Evolutionary conservation across 2,797 vertebrate species (phyloP).

Genomic region (Clarias fuscus): DNA sequence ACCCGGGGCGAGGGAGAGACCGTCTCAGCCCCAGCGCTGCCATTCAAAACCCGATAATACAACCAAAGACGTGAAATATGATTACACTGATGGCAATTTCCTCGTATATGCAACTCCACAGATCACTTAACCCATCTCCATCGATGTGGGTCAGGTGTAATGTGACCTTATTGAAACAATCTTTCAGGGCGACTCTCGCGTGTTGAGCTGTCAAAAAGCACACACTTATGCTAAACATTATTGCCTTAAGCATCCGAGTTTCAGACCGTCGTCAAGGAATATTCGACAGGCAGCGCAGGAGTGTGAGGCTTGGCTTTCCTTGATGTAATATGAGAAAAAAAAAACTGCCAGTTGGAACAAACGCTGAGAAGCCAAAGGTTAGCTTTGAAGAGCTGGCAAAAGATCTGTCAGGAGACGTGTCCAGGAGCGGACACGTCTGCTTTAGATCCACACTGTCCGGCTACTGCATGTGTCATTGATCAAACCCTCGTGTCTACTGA

Average conservation of each 20-base stretch:
- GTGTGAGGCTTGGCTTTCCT: constrained; percentile 32
- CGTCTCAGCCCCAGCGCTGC: constrained; percentile 26
- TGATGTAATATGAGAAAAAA: background rate
- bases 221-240: constrained; percentile 17
- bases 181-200: constrained; percentile 28
- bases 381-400: constrained; percentile 62
- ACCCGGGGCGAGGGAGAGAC: constrained; percentile 21
- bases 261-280: constrained; percentile 62
- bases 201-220: constrained; percentile 51
- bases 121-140: constrained; percentile 64
- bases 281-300: constrained; percentile 45
- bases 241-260: constrained; percentile 61
- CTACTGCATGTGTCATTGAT: constrained; percentile 65
- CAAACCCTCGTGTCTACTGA: constrained; percentile 49
- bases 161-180: constrained; percentile 48
- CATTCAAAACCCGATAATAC: constrained; percentile 59
- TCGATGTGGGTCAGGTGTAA: constrained; percentile 39
- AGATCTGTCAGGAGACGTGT: too few species aligned
- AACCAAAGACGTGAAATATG: constrained; percentile 67
- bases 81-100: constrained; percentile 63
- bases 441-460: constrained; percentile 46
- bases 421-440: constrained; percentile 61
- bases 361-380: constrained; percentile 47
- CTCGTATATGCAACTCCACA: constrained; percentile 58
- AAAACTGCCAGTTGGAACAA: constrained; percentile 17